These are phyloP conservation scores for Tricholauxania praeusta DNA, from an alignment of 2,888 invertebrate species.

Conservation along the genomic window DNA sequence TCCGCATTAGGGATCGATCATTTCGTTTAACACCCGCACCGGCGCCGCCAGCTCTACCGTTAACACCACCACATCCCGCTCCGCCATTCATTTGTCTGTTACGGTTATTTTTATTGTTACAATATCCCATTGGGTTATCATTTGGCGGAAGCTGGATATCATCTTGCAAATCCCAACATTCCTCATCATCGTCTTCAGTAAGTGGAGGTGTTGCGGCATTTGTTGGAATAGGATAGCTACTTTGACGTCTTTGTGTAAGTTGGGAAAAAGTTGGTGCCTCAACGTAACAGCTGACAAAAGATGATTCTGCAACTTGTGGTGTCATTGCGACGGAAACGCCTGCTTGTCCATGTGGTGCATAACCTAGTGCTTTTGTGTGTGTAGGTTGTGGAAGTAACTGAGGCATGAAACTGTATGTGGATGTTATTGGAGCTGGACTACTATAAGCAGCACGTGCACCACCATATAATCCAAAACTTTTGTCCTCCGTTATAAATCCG, in stretches of 20 bases:
- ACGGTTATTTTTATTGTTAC: neutral
- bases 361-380: neutral
- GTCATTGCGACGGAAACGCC: neutral
- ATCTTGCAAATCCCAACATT: slow-evolving; percentile 5
- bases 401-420: slow-evolving; percentile 40
- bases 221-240: neutral
- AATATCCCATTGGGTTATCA: neutral
- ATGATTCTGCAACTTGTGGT: slow-evolving; percentile 22
- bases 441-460: slow-evolving; percentile 32
- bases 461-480: slow-evolving; percentile 7
- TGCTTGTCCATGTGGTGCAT: slow-evolving; percentile 6
- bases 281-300: slow-evolving; percentile 49
- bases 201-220: neutral
- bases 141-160: neutral
- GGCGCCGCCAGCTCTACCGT: neutral
- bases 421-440: slow-evolving; percentile 29
- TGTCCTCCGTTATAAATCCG: slow-evolving; percentile 48
- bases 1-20: neutral
- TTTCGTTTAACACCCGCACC: slow-evolving; percentile 1
- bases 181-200: neutral
- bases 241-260: slow-evolving; percentile 20
- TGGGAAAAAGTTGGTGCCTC: slow-evolving; percentile 37
- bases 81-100: neutral
- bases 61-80: too few relatives aligned
- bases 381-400: slow-evolving; percentile 3